A percentile compares a stretch with the other conserved stretches of the same genome.
Conservation (phyloP, 2,113 vertebrate species). For the Oncorhynchus nerka region DNA sequence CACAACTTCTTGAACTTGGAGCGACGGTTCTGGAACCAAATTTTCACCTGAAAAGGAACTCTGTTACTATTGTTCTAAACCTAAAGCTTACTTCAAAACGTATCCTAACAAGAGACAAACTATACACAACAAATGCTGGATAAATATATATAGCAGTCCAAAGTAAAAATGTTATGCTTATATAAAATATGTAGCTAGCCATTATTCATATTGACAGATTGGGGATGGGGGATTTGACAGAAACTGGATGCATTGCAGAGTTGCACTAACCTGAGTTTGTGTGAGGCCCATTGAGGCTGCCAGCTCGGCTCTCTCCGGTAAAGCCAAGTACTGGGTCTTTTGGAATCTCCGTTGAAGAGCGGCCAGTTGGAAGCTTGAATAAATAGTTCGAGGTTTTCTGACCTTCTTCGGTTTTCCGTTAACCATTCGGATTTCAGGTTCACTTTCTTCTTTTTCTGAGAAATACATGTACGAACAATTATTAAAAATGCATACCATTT, state of each 20-base stretch:
- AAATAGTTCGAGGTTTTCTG: conserved; percentile 95
- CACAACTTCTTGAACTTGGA: conserved; percentile 98
- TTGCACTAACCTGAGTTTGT: conserved; percentile 88
- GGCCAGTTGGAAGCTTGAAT: conserved; percentile 97
- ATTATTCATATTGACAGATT: not conserved
- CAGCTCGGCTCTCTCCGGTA: conserved; percentile 94
- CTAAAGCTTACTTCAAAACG: not conserved
- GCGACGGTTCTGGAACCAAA: conserved; percentile 95
- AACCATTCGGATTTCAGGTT: conserved; percentile 95
- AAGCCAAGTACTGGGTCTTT: conserved; percentile 95
- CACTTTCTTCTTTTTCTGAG: conserved; percentile 93
- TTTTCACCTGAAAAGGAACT: conserved; percentile 82
- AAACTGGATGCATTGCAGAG: not conserved
- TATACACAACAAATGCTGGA: not conserved
- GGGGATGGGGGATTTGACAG: conserved; percentile 7
- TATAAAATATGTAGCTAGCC: not conserved
- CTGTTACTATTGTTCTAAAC: not conserved
- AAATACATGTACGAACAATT: conserved; percentile 35
- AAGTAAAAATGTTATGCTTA: not conserved
- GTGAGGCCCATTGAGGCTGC: conserved; percentile 95
- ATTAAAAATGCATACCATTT: conserved; percentile 2
- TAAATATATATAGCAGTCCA: not conserved
- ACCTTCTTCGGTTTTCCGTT: conserved; percentile 99
- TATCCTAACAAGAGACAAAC: too few relatives aligned
- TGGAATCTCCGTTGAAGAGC: conserved; percentile 95